phyloP scores from a whole-genome alignment of 2,113 vertebrate genomes.

The Gallinago jamesoni region DNA sequence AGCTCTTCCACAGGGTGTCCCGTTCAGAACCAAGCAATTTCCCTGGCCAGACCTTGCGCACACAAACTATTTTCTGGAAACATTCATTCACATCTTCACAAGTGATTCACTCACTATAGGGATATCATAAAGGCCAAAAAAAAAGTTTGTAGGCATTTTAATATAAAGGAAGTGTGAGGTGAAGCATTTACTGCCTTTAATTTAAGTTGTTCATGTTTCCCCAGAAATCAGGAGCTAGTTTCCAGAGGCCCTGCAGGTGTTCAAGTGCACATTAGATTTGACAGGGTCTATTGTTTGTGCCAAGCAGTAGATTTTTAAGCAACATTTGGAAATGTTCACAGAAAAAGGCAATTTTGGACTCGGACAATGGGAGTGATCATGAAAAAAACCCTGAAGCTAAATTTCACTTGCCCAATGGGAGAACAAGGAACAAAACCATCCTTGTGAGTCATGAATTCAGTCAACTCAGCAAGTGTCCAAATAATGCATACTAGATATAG shows the following conservation, averaged over 20 bases:
- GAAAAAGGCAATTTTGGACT: neutral
- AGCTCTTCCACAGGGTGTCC: neutral
- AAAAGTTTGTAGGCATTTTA: constrained; percentile 11
- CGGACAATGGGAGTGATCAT: neutral
- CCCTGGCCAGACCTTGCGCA: neutral
- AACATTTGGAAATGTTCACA: constrained; percentile 1
- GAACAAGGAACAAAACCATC: neutral
- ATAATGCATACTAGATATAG: neutral
- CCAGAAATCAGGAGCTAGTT: neutral
- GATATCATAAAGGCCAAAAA: neutral
- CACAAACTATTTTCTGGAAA: neutral
- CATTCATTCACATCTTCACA: constrained; percentile 12
- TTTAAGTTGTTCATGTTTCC: neutral
- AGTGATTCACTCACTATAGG: neutral
- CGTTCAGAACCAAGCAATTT: neutral
- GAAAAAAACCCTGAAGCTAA: neutral
- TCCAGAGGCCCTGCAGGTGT: constrained; percentile 41
- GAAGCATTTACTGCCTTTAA: constrained; percentile 51
- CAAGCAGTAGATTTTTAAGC: neutral
- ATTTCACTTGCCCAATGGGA: neutral
- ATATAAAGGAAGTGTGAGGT: constrained; percentile 50
- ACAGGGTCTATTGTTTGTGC: neutral
- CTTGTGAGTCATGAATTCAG: neutral
- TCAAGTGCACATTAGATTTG: neutral
- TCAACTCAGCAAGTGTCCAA: neutral